Evolutionary conservation across 1,140 invertebrate genomes (phyloP).

Genomic region (Drosophila suzukii): DNA sequence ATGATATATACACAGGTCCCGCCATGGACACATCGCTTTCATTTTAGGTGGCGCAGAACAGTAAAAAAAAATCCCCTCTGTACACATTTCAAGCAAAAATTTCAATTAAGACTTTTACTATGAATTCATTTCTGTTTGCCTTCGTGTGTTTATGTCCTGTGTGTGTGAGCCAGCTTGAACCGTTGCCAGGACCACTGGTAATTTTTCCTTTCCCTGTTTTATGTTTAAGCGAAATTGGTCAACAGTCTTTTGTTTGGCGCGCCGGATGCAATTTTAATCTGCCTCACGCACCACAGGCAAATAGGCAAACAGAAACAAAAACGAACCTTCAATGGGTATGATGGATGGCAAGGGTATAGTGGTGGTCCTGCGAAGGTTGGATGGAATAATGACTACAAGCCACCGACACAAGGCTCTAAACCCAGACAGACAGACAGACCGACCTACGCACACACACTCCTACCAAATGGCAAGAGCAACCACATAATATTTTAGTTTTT

Average conservation of each 20-base stretch:
- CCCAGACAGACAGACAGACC: conserved; percentile 12
- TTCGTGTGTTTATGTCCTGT: conserved; percentile 29
- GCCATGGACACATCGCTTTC: conserved; percentile 61
- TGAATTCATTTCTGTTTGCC: conserved; percentile 70
- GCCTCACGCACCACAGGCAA: conserved; percentile 25
- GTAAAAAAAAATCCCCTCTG: conserved; percentile 62
- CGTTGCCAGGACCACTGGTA: conserved; percentile 41
- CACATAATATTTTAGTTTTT: conserved; percentile 83
- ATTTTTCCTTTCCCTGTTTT: conserved; percentile 60
- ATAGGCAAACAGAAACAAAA: no score
- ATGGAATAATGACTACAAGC: conserved; percentile 76
- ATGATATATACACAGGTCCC: conserved; percentile 50
- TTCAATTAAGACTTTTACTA: conserved; percentile 81
- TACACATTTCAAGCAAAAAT: conserved; percentile 76
- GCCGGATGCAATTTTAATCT: conserved; percentile 82
- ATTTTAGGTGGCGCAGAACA: conserved; percentile 66
- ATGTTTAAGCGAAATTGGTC: conserved; percentile 62
- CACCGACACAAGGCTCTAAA: conserved; percentile 60
- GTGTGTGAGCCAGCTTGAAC: conserved; percentile 43
- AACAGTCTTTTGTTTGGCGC: conserved; percentile 73
- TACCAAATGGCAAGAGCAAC: conserved; percentile 42
- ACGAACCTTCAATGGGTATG: conserved; percentile 6
- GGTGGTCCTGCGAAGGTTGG: conserved; percentile 24
- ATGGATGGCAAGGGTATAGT: conserved; percentile 16
- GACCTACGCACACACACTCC: conserved; percentile 35